Percentiles rank a stretch among this genome's conserved stretches.
phyloP scores from a whole-genome alignment of 2,888 invertebrate genomes.

The Pseudanteris insignis region DNA sequence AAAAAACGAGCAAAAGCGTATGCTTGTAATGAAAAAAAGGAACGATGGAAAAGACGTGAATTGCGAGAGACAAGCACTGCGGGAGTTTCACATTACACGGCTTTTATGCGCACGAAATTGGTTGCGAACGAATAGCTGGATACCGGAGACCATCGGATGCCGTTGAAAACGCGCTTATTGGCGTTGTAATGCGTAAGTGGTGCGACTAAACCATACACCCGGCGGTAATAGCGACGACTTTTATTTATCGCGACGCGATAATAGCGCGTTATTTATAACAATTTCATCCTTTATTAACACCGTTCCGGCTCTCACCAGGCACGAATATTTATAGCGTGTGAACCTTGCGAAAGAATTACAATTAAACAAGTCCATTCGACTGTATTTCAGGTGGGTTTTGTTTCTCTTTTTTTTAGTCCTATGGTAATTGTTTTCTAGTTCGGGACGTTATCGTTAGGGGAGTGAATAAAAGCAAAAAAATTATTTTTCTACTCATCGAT shows the following conservation, averaged over 20 bases:
- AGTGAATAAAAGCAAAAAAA: too few species aligned
- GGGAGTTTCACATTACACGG: constrained; percentile 28
- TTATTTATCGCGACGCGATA: constrained; percentile 2
- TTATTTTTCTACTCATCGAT: too few species aligned
- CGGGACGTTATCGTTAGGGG: too few species aligned
- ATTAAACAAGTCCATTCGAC: too few species aligned
- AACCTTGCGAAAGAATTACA: too few species aligned
- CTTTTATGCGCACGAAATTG: constrained; percentile 36
- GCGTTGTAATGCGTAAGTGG: constrained; percentile 38
- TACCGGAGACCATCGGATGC: constrained; percentile 37
- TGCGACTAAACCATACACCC: constrained; percentile 32
- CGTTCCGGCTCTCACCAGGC: not conserved
- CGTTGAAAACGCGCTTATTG: constrained; percentile 34
- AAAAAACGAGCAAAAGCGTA: not conserved
- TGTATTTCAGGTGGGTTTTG: too few species aligned
- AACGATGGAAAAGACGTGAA: constrained; percentile 17
- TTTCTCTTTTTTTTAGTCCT: too few species aligned
- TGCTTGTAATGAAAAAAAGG: constrained; percentile 3
- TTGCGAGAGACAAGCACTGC: constrained; percentile 30
- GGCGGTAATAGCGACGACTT: constrained; percentile 3
- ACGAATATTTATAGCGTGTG: constrained; percentile 1
- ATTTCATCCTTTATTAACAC: constrained; percentile 13
- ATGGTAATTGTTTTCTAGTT: too few species aligned
- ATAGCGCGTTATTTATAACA: constrained; percentile 12
- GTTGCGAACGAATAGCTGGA: constrained; percentile 25